Conservation (phyloP, 2,888 invertebrate genomes). For the Plusia festucae region DNA sequence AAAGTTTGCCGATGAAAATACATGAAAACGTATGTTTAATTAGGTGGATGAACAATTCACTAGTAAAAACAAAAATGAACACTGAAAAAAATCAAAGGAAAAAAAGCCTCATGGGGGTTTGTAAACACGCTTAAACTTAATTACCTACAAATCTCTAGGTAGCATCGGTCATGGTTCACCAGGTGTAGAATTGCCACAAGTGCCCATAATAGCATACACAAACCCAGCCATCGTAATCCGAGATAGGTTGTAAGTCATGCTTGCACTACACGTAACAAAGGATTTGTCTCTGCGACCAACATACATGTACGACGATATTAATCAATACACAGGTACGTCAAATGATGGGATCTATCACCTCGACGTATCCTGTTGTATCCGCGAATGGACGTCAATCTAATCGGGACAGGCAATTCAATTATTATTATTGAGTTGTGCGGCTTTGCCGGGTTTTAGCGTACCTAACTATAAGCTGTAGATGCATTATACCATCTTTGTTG, state of each 20-base stretch:
- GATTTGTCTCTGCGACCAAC: constrained; percentile 66
- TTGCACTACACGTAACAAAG: constrained; percentile 61
- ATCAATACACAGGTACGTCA: constrained; percentile 30
- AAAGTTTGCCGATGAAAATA: background rate
- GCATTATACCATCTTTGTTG: no score
- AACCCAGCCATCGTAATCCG: constrained; percentile 62
- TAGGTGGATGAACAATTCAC: background rate
- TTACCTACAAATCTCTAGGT: background rate
- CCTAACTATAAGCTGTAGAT: background rate
- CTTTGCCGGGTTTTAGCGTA: background rate
- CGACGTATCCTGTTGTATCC: constrained; percentile 28
- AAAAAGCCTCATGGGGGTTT: no score
- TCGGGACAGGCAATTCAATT: constrained; percentile 24
- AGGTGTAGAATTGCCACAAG: constrained; percentile 22
- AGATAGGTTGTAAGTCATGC: constrained; percentile 65
- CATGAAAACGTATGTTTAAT: background rate
- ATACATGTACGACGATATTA: constrained; percentile 30
- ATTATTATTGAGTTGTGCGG: constrained; percentile 14
- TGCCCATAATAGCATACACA: constrained; percentile 38
- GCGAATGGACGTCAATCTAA: constrained; percentile 29
- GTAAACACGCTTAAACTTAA: background rate
- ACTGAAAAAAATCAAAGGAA: no score
- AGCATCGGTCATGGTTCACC: constrained; percentile 18
- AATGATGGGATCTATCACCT: constrained; percentile 24
- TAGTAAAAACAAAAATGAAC: background rate